phyloP scores from a whole-genome alignment of 2,888 invertebrate genomes.

The Andrena fulva region DNA sequence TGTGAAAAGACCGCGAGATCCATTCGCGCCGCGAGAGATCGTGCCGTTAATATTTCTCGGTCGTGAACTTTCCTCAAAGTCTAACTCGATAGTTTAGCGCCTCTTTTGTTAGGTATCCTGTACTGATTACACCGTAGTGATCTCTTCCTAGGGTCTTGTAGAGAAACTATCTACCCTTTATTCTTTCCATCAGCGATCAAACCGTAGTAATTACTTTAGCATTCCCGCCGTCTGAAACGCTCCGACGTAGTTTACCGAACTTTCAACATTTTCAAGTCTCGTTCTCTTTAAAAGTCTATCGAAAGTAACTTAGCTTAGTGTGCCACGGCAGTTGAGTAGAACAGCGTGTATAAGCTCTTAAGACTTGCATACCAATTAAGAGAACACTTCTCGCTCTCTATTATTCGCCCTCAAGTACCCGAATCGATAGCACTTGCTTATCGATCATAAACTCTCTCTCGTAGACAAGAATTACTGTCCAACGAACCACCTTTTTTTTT shows the following conservation, averaged over 20 bases:
- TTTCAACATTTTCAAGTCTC: conserved; percentile 44
- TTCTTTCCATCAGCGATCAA: conserved; percentile 50
- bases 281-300: conserved; percentile 19
- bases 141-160: conserved; percentile 53
- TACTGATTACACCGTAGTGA: conserved; percentile 63
- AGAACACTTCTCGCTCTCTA: conserved; percentile 67
- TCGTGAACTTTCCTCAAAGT: conserved; percentile 27
- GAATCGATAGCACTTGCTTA: conserved; percentile 69
- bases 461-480: conserved; percentile 60
- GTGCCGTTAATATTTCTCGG: neutral
- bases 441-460: conserved; percentile 61
- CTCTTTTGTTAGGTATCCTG: conserved; percentile 58
- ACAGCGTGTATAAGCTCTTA: conserved; percentile 66
- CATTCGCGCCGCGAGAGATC: conserved; percentile 1
- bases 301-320: conserved; percentile 66
- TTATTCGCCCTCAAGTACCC: conserved; percentile 63
- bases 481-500: conserved; percentile 33
- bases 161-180: conserved; percentile 45
- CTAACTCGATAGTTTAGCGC: conserved; percentile 58
- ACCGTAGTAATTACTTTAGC: conserved; percentile 57
- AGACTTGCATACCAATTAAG: conserved; percentile 72
- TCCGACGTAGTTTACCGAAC: conserved; percentile 29
- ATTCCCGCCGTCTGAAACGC: conserved; percentile 32
- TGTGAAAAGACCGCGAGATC: neutral
- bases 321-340: conserved; percentile 64